Conservation (phyloP, 2,888 invertebrate genomes). For the Leucophenga montana region DNA sequence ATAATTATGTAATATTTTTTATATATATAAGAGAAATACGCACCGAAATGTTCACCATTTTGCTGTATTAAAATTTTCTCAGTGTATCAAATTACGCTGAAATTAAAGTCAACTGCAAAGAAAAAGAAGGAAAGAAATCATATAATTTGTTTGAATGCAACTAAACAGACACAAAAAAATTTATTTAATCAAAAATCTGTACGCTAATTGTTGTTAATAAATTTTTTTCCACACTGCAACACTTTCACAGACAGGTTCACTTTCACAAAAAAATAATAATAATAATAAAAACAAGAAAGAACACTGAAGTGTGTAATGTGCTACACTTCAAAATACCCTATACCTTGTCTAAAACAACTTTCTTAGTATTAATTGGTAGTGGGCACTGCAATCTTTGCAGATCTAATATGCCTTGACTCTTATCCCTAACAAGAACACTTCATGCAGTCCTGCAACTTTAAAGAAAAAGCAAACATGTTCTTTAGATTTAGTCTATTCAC, state of each 20-base stretch:
- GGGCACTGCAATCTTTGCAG: no score
- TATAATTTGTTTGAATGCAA: background rate
- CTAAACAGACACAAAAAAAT: background rate
- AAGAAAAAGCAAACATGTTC: no score
- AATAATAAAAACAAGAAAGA: no score
- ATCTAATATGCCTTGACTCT: no score
- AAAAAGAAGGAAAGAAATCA: background rate
- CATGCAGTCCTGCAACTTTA: no score
- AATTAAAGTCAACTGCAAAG: slow-evolving; percentile 18
- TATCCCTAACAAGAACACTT: no score
- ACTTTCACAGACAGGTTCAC: background rate
- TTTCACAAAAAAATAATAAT: no score
- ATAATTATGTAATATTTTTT: background rate
- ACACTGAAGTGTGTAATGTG: no score
- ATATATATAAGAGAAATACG: slow-evolving; percentile 49
- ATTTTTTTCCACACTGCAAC: background rate
- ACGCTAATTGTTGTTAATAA: slow-evolving; percentile 5
- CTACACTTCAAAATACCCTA: no score
- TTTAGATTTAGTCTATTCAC: no score
- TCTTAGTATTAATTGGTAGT: no score
- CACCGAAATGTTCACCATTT: slow-evolving; percentile 70
- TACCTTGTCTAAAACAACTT: no score
- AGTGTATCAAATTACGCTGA: slow-evolving; percentile 36
- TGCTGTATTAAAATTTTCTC: slow-evolving; percentile 33
- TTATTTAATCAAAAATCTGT: background rate